These are phyloP conservation scores for Hydrocynus forskahlii DNA, from an alignment of 2,797 vertebrate genomes.

Conservation along the genomic window DNA sequence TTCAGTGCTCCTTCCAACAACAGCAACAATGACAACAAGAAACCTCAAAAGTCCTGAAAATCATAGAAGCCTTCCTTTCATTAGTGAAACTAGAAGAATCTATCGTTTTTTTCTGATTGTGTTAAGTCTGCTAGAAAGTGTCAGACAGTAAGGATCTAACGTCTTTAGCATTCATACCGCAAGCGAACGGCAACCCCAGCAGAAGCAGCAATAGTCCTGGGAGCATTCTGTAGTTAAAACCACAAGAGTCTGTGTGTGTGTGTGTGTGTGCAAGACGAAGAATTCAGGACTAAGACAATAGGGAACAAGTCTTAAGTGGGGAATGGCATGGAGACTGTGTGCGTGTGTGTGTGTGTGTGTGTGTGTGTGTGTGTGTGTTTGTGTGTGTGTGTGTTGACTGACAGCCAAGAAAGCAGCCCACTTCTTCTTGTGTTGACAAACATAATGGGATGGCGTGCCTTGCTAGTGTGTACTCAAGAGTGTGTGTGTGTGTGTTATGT, in stretches of 20 bases:
- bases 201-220: conserved; percentile 42
- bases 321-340: too few relatives aligned
- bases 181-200: conserved; percentile 32
- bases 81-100: background rate
- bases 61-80: background rate
- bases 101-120: too few relatives aligned
- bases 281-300: conserved; percentile 24
- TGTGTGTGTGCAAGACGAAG: background rate
- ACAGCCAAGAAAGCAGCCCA: conserved; percentile 21
- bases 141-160: background rate
- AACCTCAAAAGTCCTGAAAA: too few relatives aligned
- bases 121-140: background rate
- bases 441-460: conserved; percentile 21
- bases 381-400: conserved; percentile 9
- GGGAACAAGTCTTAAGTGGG: background rate
- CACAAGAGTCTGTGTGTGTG: background rate
- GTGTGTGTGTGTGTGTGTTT: background rate
- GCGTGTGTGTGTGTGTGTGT: too few relatives aligned
- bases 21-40: background rate
- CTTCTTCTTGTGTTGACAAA: conserved; percentile 27
- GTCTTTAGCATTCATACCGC: conserved; percentile 32
- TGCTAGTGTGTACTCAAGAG: background rate
- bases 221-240: conserved; percentile 38
- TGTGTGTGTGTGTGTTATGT: background rate
- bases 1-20: background rate